Conservation (phyloP, 2,888 invertebrate genomes). For the Polyommatus iphigenia region DNA sequence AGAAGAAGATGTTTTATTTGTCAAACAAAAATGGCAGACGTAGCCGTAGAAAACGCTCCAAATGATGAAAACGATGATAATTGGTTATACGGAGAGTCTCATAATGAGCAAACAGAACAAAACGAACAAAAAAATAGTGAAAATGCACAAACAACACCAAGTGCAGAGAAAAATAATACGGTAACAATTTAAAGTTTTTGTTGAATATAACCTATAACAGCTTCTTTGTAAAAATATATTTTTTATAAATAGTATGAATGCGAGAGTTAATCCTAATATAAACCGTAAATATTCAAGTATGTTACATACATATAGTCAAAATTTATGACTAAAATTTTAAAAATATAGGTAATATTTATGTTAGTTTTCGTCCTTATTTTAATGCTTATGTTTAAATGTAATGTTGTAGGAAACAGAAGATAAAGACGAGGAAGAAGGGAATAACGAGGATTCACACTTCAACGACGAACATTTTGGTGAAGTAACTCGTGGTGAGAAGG, state of each 20-base stretch:
- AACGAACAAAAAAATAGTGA: slow-evolving; percentile 46
- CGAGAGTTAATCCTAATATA: background rate
- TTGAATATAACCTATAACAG: slow-evolving; percentile 37
- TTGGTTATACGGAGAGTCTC: slow-evolving; percentile 92
- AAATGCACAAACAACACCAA: slow-evolving; percentile 47
- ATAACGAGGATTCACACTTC: slow-evolving; percentile 74
- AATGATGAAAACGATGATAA: slow-evolving; percentile 89
- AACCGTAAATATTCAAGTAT: too few species aligned
- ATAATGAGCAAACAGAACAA: slow-evolving; percentile 62
- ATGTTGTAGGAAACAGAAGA: slow-evolving; percentile 59
- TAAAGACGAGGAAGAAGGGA: slow-evolving; percentile 72
- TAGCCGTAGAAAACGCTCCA: slow-evolving; percentile 60
- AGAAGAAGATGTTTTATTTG: slow-evolving; percentile 27
- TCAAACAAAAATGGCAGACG: slow-evolving; percentile 64
- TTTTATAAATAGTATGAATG: background rate
- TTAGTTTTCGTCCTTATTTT: too few species aligned
- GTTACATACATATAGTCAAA: too few species aligned
- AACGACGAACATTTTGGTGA: slow-evolving; percentile 76
- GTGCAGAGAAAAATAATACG: slow-evolving; percentile 35
- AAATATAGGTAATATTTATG: too few species aligned
- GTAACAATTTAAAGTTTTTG: slow-evolving; percentile 37
- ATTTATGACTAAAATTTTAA: too few species aligned
- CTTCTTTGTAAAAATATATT: background rate
- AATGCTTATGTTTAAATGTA: too few species aligned
- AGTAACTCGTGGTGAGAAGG: slow-evolving; percentile 61